phyloP scores from a whole-genome alignment of 2,113 vertebrate species.

The Odocoileus hemionus region DNA sequence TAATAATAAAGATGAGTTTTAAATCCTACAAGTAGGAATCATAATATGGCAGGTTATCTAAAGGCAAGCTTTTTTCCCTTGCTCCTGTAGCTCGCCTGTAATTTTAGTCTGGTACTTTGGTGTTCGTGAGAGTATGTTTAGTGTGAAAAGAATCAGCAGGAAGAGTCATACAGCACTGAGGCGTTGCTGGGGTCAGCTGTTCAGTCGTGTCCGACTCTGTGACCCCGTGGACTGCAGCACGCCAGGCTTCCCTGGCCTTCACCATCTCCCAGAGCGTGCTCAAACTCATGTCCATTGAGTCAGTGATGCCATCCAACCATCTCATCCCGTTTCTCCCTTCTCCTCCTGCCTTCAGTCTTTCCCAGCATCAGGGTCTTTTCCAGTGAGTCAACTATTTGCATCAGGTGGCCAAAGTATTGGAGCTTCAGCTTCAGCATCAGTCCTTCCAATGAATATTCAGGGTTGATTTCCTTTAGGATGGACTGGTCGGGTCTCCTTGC shows the following conservation, averaged over 20 bases:
- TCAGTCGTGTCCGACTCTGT: accelerated
- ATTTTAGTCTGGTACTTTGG: not conserved
- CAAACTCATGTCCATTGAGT: not conserved
- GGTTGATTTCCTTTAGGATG: not conserved
- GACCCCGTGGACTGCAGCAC: accelerated
- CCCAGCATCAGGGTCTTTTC: not conserved
- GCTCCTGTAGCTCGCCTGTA: not conserved
- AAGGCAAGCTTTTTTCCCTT: not conserved
- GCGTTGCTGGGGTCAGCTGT: not conserved
- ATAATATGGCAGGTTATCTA: not conserved
- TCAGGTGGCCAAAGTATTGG: not conserved
- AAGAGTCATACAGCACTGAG: not conserved
- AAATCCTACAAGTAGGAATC: not conserved
- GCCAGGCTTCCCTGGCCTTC: accelerated
- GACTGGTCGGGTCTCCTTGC: not conserved
- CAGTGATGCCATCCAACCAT: not conserved
- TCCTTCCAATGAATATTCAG: not conserved
- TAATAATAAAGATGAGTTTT: not conserved
- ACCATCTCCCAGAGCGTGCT: not conserved
- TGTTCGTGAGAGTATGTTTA: not conserved
- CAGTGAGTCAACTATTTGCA: not conserved
- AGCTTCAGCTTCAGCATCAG: not conserved
- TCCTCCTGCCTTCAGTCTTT: not conserved
- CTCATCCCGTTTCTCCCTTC: not conserved
- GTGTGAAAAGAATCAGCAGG: not conserved